Percentiles rank a stretch among this genome's conserved stretches.
Conservation (phyloP, 2,113 vertebrate species). For the Ibidorhyncha struthersii region DNA sequence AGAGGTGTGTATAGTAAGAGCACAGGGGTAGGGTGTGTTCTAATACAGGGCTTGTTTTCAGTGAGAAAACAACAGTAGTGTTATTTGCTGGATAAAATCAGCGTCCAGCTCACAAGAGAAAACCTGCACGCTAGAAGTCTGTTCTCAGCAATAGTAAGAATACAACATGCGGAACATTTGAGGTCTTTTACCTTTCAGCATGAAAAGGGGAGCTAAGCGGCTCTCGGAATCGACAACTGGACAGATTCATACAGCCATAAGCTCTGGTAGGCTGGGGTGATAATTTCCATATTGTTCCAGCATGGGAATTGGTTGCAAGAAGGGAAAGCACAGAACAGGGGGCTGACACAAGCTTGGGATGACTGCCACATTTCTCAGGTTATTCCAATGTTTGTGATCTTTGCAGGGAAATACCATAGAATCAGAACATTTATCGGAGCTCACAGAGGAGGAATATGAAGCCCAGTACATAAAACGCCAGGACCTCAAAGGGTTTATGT, state of each 20-base stretch:
- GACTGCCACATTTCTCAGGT: background rate
- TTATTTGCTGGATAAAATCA: background rate
- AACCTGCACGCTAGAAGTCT: background rate
- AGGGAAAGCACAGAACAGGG: background rate
- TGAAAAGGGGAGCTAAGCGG: background rate
- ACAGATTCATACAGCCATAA: background rate
- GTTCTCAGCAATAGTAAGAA: background rate
- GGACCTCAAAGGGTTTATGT: constrained; percentile 97
- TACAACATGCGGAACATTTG: background rate
- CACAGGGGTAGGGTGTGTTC: background rate
- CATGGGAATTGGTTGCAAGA: background rate
- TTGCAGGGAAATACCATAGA: constrained; percentile 92
- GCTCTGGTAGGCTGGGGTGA: background rate
- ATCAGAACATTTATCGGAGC: constrained; percentile 93
- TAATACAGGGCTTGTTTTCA: background rate
- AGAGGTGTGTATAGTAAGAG: background rate
- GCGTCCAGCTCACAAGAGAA: background rate
- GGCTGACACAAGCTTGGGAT: background rate
- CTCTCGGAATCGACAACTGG: background rate
- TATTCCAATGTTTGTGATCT: background rate
- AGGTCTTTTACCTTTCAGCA: background rate
- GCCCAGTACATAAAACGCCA: constrained; percentile 92
- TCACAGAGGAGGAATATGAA: constrained; percentile 97
- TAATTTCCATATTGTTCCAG: background rate
- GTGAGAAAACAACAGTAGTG: background rate